Percentiles rank a stretch among this genome's conserved stretches.
phyloP scores from a whole-genome alignment of 2,113 vertebrate species.

The Marcusenius ussheri region DNA sequence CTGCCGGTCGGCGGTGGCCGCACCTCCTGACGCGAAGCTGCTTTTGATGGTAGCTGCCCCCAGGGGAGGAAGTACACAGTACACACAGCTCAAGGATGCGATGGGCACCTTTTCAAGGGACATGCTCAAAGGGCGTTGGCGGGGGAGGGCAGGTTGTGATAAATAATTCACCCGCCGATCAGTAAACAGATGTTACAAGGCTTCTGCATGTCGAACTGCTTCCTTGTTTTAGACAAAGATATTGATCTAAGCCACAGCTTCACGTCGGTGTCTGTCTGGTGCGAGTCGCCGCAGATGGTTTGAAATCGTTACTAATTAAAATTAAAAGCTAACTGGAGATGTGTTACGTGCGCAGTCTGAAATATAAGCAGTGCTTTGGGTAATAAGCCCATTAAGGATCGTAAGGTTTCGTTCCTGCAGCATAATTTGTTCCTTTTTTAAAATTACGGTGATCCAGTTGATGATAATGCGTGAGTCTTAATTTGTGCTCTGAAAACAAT shows the following conservation, averaged over 20 bases:
- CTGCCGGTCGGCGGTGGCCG: background rate
- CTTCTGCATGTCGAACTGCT: background rate
- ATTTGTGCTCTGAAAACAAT: background rate
- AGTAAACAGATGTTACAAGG: slow-evolving; percentile 6
- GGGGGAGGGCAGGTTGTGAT: background rate
- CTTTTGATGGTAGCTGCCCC: slow-evolving; percentile 38
- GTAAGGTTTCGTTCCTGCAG: background rate
- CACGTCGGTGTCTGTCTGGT: background rate
- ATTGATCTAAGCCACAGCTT: background rate
- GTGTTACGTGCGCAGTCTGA: background rate
- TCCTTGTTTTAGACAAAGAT: background rate
- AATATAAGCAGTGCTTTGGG: background rate
- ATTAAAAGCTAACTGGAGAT: background rate
- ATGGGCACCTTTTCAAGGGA: background rate
- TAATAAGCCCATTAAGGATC: background rate
- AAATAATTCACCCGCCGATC: background rate
- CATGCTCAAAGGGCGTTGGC: background rate
- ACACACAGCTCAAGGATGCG: background rate
- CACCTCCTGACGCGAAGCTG: slow-evolving; percentile 29
- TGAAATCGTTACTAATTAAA: background rate
- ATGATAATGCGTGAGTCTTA: background rate
- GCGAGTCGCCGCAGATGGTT: background rate
- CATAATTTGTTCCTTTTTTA: background rate
- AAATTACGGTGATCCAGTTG: background rate
- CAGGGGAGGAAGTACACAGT: too few relatives aligned